Percentiles rank a stretch among this genome's conserved stretches.
Conservation (phyloP, 2,113 vertebrate species). For the Urocitellus parryii region DNA sequence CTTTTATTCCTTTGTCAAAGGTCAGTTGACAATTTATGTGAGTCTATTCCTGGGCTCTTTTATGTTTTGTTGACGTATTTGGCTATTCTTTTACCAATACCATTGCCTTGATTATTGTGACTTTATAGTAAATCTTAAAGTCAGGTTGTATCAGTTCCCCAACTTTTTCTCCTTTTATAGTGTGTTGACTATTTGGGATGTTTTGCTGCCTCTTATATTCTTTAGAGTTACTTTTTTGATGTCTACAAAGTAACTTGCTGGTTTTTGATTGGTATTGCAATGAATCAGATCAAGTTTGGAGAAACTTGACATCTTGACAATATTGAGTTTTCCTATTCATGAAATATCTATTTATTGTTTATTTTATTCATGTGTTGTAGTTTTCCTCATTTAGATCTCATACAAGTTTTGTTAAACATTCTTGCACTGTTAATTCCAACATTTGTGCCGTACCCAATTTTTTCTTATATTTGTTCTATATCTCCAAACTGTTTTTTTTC, state of each 20-base stretch:
- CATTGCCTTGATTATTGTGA: neutral
- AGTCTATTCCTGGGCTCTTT: neutral
- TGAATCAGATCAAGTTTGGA: neutral
- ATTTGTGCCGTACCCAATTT: neutral
- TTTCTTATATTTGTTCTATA: neutral
- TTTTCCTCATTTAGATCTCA: neutral
- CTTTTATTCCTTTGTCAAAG: neutral
- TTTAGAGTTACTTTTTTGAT: neutral
- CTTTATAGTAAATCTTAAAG: neutral
- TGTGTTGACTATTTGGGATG: neutral
- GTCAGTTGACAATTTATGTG: neutral
- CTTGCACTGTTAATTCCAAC: neutral
- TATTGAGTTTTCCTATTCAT: neutral
- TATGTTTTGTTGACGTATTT: neutral
- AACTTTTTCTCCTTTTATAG: neutral
- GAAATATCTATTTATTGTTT: neutral
- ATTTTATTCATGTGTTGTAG: neutral
- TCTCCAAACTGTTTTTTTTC: neutral
- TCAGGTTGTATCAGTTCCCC: neutral
- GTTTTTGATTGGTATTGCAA: neutral
- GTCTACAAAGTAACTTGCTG: neutral
- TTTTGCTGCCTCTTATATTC: neutral
- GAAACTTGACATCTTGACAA: neutral
- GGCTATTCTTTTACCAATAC: neutral
- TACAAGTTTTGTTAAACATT: neutral